Evolutionary conservation across 2,113 vertebrate genomes (phyloP), one percentile per base, ranked within the genome.

Genomic region (Cheilinus undulatus): DNA sequence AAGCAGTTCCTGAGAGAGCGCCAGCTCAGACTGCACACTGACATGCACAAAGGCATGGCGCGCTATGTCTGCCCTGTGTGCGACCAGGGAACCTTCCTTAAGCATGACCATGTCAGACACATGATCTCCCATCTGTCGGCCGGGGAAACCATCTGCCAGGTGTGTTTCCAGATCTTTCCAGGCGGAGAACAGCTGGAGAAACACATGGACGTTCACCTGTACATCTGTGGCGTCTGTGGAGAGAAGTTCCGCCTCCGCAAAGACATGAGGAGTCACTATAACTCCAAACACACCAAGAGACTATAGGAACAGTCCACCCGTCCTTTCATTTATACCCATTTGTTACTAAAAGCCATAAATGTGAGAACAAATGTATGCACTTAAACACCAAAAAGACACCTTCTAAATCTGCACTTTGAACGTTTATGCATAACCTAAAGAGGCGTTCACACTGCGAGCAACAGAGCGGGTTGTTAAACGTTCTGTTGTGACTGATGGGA

Each of bases 41-140:
- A 99, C 92, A 99, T 99, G 98, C 98, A 99, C 95, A 96, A 96
- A 78, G 98, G 98, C 78, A 97, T 97, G 95, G 98, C 98, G 10
- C 96, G 98, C 88, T 99, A 99, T 87, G 94, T 98, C 65, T 99
- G 98, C 89, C 97, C 98, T 13, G 95, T 98, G 85, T 99, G 98
- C 85, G 96, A 99, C 91, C 98, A 99, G 94, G 98, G 98, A 69
- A 97, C 97, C 92, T 99, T 99, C 94, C 95, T 98, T 74, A 99
- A 99, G 88, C 98, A 99, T 76, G 98, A 99, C 92, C 98, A 99
- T 76, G 96, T 99, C 61, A 96, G 98, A 45, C 98, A 99, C 95
- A 98, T 99, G 98, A 97, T 98, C 91, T 99, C 98, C 60, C 98
- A 99, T 90, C 95, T 99, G 89, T 95, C 97, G 42, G 95, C 95